A percentile compares a stretch with the other conserved stretches of the same genome.
Evolutionary conservation across 2,113 vertebrate genomes (phyloP).

Genomic region (Oxyruncus cristatus): DNA sequence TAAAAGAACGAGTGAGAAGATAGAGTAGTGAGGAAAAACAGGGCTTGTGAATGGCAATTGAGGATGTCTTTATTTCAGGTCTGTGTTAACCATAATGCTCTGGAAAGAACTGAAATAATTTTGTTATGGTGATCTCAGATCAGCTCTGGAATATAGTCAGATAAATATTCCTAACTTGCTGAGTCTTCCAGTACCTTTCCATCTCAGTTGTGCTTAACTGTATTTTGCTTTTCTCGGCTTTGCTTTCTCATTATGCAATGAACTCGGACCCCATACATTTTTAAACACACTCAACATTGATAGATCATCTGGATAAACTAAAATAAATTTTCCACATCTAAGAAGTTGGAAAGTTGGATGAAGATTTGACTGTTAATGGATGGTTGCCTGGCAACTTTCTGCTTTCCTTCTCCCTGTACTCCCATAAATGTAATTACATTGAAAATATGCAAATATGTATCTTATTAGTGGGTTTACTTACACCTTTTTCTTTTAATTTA

Average conservation of each 20-base stretch:
- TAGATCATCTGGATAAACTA: background rate
- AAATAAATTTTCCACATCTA: background rate
- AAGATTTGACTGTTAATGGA: background rate
- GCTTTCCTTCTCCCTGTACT: background rate
- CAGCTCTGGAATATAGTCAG: background rate
- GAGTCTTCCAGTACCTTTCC: background rate
- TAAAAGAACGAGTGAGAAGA: background rate
- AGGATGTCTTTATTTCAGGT: background rate
- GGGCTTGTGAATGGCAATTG: background rate
- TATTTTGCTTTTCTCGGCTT: background rate
- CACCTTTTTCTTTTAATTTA: background rate
- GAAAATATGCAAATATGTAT: background rate
- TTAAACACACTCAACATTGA: background rate
- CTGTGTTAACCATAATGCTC: background rate
- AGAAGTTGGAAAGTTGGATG: background rate
- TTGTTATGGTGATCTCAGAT: background rate
- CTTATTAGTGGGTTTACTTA: background rate
- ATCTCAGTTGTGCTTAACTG: background rate
- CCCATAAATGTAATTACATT: background rate
- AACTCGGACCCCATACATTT: background rate
- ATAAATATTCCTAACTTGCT: background rate
- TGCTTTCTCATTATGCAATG: background rate
- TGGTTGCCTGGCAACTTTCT: conserved; percentile 1
- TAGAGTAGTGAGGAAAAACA: background rate
- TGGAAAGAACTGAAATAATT: background rate